Conservation (phyloP, 2,113 vertebrate species). For the Microcebus griseorufus region DNA sequence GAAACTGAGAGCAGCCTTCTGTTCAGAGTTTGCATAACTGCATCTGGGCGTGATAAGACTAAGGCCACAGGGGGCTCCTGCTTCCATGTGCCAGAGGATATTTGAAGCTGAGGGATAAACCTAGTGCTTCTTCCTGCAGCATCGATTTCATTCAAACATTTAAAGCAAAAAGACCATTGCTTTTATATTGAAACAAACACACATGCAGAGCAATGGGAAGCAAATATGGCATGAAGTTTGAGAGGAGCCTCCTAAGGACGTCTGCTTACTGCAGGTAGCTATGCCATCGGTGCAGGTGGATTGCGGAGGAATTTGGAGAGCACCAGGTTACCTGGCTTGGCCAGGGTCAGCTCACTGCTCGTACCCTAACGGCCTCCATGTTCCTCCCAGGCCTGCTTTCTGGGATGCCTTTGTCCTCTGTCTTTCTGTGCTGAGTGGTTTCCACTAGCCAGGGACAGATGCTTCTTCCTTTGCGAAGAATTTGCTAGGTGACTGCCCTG, state of each 20-base stretch:
- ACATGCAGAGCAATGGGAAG: background rate
- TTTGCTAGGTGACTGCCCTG: background rate
- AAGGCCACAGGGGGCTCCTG: too few relatives aligned
- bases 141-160: background rate
- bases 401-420: background rate
- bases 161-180: background rate
- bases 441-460: background rate
- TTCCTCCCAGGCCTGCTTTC: background rate
- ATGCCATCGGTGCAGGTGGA: background rate
- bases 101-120: background rate
- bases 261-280: fast-evolving
- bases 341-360: background rate
- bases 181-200: background rate
- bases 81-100: background rate
- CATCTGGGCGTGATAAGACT: background rate
- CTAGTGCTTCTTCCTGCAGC: background rate
- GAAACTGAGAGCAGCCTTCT: background rate
- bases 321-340: background rate
- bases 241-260: background rate
- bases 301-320: background rate
- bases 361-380: fast-evolving
- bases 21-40: background rate
- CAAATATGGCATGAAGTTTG: background rate
- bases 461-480: fast-evolving
- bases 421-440: background rate